phyloP scores from a whole-genome alignment of 2,797 vertebrate genomes.

The Acridotheres tristis region DNA sequence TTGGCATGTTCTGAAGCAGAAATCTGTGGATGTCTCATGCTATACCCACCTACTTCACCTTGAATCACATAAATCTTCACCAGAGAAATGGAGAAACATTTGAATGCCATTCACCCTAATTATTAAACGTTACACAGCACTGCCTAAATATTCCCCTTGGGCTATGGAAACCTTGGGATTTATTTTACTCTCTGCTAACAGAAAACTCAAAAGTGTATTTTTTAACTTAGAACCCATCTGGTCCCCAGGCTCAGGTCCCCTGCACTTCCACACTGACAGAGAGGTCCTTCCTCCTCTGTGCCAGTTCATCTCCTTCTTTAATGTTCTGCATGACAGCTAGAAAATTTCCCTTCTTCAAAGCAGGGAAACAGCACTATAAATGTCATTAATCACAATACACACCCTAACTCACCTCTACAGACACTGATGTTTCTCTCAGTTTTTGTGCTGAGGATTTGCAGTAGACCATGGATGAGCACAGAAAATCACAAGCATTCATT shows the following conservation, averaged over 20 bases:
- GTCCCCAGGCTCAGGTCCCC: neutral
- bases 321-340: neutral
- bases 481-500: neutral
- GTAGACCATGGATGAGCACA: neutral
- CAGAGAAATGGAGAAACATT: neutral
- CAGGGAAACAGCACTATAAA: accelerated
- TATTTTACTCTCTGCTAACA: neutral
- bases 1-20: neutral
- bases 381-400: neutral
- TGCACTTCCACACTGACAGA: neutral
- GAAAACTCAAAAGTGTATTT: neutral
- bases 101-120: neutral
- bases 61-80: neutral
- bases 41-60: neutral
- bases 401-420: neutral
- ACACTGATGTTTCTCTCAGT: neutral
- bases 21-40: neutral
- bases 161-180: neutral
- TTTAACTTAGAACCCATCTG: neutral
- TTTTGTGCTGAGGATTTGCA: neutral
- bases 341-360: neutral
- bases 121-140: neutral
- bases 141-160: neutral
- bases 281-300: neutral
- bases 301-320: neutral